phyloP scores from a whole-genome alignment of 2,113 vertebrate genomes.

The Seriola rivoliana region DNA sequence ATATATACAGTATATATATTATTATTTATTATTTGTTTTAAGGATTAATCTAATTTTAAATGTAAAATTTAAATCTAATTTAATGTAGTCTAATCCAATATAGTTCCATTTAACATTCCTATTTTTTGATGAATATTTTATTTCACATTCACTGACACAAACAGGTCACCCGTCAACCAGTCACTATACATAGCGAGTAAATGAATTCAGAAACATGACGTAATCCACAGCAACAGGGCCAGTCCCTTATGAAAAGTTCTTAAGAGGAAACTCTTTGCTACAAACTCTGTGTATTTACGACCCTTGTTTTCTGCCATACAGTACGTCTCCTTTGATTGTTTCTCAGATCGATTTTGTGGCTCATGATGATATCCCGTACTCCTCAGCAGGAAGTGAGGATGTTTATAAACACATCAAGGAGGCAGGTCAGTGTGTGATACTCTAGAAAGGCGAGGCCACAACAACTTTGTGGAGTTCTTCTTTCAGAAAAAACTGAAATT shows the following conservation, averaged over 20 bases:
- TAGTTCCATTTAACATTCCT: not conserved
- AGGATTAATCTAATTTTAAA: not conserved
- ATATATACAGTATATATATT: too few relatives aligned
- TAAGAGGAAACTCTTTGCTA: not conserved
- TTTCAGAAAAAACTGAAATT: not conserved
- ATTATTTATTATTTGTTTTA: not conserved
- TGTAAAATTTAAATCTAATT: not conserved
- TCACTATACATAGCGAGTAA: not conserved
- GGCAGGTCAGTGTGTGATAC: slow-evolving; percentile 87
- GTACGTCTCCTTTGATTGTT: slow-evolving; percentile 53
- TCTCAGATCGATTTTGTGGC: slow-evolving; percentile 98
- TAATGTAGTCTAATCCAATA: not conserved
- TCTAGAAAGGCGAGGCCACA: not conserved
- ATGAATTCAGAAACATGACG: not conserved
- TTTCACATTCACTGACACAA: slow-evolving; percentile 1
- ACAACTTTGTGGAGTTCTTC: not conserved
- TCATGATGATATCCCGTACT: slow-evolving; percentile 98
- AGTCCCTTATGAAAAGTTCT: not conserved
- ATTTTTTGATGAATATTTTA: not conserved
- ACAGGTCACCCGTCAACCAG: not conserved
- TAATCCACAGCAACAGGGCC: not conserved
- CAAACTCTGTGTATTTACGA: not conserved
- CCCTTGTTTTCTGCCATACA: slow-evolving; percentile 24
- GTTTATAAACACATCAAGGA: slow-evolving; percentile 99
- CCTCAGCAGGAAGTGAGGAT: slow-evolving; percentile 99